phyloP scores from a whole-genome alignment of 2,888 invertebrate species.

The Nomada hirtipes region DNA sequence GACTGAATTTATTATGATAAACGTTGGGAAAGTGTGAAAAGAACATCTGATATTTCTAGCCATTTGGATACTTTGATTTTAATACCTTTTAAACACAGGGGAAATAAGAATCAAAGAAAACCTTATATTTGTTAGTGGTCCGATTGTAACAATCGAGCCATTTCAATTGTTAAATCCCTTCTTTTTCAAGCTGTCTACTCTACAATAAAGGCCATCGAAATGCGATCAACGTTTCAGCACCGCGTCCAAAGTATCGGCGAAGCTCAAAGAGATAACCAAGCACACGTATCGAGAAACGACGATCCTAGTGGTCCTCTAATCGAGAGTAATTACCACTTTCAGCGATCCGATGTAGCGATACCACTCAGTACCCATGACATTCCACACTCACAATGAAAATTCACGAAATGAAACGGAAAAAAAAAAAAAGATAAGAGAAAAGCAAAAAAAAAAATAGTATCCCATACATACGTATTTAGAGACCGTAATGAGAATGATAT shows the following conservation, averaged over 20 bases:
- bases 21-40: not conserved
- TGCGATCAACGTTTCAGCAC: constrained; percentile 52
- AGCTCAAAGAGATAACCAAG: constrained; percentile 45
- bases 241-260: constrained; percentile 1
- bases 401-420: constrained; percentile 55
- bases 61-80: no score
- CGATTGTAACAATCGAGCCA: not conserved
- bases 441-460: constrained; percentile 41
- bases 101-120: not conserved
- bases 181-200: not conserved
- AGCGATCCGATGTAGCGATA: constrained; percentile 70
- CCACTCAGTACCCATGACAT: constrained; percentile 63
- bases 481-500: constrained; percentile 40
- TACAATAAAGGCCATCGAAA: not conserved
- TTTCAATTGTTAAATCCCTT: not conserved
- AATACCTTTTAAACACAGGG: not conserved
- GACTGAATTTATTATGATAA: no score
- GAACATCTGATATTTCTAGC: not conserved
- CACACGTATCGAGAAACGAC: constrained; percentile 59
- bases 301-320: constrained; percentile 64
- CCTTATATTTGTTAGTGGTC: not conserved
- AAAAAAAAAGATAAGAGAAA: constrained; percentile 23
- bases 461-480: constrained; percentile 28
- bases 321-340: constrained; percentile 73
- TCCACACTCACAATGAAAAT: constrained; percentile 65